A percentile compares a stretch with the other conserved stretches of the same genome.
phyloP scores from a whole-genome alignment of 2,797 vertebrate species.

The Phataginus tricuspis region DNA sequence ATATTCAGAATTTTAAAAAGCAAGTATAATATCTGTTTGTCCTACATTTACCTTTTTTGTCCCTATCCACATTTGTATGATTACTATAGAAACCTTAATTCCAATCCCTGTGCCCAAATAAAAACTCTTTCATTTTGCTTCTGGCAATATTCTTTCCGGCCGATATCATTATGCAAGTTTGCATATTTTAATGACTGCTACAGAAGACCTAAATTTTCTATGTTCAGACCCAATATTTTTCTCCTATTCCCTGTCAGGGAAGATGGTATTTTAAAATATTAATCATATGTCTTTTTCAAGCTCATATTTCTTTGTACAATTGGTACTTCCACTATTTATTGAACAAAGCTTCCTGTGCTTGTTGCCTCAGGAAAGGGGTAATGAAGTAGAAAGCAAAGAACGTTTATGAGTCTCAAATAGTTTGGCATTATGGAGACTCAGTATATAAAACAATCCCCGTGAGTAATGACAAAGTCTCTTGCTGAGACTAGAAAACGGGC shows the following conservation, averaged over 20 bases:
- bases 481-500: not conserved
- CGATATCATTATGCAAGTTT: not conserved
- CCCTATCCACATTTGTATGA: not conserved
- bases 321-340: not conserved
- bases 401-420: not conserved
- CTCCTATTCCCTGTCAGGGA: not conserved
- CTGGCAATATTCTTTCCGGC: too few relatives aligned
- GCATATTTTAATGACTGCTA: not conserved
- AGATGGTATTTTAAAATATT: constrained; percentile 10
- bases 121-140: too few relatives aligned
- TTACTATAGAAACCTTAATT: not conserved
- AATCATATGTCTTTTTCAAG: not conserved
- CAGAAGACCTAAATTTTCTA: not conserved
- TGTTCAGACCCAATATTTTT: not conserved
- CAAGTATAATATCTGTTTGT: not conserved
- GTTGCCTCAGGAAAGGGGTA: not conserved
- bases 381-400: constrained; percentile 26
- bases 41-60: not conserved
- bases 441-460: not conserved
- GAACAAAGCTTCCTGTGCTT: not conserved
- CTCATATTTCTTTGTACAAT: not conserved
- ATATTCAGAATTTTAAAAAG: not conserved
- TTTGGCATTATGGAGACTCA: not conserved
- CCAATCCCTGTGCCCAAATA: too few relatives aligned
- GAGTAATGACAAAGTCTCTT: not conserved